These are phyloP conservation scores for Podocnemis expansa DNA, from an alignment of 2,113 vertebrate genomes.

Conservation along the genomic window DNA sequence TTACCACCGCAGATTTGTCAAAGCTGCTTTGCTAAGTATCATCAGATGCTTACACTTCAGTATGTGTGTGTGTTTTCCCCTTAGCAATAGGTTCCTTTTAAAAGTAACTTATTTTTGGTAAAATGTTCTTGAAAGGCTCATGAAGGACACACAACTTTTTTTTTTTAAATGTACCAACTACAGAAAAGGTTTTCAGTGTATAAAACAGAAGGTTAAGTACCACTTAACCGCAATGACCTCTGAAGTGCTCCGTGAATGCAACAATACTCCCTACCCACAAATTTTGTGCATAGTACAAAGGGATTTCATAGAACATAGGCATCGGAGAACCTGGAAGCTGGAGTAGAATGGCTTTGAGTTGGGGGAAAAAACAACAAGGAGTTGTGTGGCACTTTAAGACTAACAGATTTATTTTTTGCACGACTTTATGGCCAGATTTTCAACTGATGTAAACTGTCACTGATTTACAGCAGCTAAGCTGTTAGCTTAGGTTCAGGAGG, in stretches of 20 bases:
- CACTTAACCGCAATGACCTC: conserved; percentile 32
- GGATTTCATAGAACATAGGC: conserved; percentile 19
- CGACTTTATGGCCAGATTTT: conserved; percentile 27
- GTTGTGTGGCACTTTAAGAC: too few species aligned
- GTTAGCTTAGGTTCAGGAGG: conserved; percentile 43
- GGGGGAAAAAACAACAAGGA: too few species aligned
- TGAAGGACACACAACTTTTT: too few species aligned
- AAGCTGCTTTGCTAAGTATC: background rate
- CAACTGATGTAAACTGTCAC: background rate
- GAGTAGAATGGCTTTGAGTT: background rate
- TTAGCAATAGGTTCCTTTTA: background rate
- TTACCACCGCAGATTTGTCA: conserved; percentile 39
- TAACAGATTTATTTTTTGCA: too few species aligned
- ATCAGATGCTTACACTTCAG: background rate
- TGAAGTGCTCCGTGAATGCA: conserved; percentile 69
- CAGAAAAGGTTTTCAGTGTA: conserved; percentile 26
- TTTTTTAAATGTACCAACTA: conserved; percentile 50
- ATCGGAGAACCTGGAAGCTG: conserved; percentile 3
- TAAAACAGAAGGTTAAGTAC: conserved; percentile 30
- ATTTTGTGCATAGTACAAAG: conserved; percentile 60
- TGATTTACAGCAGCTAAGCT: conserved; percentile 10
- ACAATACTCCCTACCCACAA: conserved; percentile 66
- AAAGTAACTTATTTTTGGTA: conserved; percentile 39
- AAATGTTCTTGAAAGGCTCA: background rate
- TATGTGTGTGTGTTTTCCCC: background rate